phyloP scores from a whole-genome alignment of 2,113 vertebrate genomes.

The Dissostichus mawsoni region DNA sequence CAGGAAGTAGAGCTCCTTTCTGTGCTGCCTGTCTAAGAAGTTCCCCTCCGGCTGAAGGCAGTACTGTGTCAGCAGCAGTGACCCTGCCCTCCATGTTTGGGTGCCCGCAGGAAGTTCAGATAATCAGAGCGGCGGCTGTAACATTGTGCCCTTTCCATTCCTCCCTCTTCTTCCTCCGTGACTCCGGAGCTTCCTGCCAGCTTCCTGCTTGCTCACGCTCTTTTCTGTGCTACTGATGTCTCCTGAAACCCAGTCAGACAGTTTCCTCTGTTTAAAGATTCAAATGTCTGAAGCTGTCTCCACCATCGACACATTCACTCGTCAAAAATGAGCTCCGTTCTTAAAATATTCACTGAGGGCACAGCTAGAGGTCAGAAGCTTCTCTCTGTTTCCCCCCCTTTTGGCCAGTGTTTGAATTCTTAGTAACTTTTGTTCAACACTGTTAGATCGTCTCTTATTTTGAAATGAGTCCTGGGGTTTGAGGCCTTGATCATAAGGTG shows the following conservation, averaged over 20 bases:
- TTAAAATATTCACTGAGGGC: slow-evolving; percentile 75
- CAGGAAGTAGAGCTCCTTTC: slow-evolving; percentile 20
- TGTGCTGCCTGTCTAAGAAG: slow-evolving; percentile 31
- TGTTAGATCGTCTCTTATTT: background rate
- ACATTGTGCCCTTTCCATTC: slow-evolving; percentile 12
- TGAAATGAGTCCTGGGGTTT: slow-evolving; percentile 1
- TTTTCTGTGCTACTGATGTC: slow-evolving; percentile 29
- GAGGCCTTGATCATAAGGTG: background rate
- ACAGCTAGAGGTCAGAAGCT: slow-evolving; percentile 64
- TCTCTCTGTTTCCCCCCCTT: background rate
- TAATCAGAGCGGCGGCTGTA: slow-evolving; percentile 10
- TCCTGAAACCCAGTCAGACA: slow-evolving; percentile 65
- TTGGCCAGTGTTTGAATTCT: slow-evolving; percentile 7
- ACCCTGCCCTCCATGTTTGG: slow-evolving; percentile 36
- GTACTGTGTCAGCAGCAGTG: slow-evolving; percentile 62
- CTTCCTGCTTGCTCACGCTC: slow-evolving; percentile 45
- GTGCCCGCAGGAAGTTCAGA: slow-evolving; percentile 39
- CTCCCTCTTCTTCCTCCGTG: slow-evolving; percentile 28
- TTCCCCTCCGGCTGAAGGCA: slow-evolving; percentile 31
- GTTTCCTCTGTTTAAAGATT: slow-evolving; percentile 78
- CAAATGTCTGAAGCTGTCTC: slow-evolving; percentile 70
- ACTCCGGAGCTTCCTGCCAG: slow-evolving; percentile 50
- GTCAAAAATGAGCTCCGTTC: slow-evolving; percentile 65
- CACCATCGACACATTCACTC: slow-evolving; percentile 64
- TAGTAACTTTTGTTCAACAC: background rate